Evolutionary conservation across 2,888 invertebrate species (phyloP).

Genomic region (Cosmopolites sordidus): DNA sequence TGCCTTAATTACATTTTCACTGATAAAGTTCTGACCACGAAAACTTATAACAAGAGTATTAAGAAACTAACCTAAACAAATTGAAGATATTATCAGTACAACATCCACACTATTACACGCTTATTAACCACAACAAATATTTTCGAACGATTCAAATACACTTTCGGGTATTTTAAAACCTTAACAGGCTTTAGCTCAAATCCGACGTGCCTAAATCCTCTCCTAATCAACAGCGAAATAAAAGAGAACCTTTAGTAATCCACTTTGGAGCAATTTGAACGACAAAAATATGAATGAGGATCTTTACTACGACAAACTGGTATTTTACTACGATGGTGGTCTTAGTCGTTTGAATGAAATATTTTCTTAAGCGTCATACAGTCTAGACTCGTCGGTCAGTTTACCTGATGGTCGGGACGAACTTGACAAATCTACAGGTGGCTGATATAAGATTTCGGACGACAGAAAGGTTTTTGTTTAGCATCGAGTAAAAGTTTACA

Average conservation of each 20-base stretch:
- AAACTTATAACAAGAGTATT: too few relatives aligned
- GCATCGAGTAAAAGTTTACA: background rate
- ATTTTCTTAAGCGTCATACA: slow-evolving; percentile 5
- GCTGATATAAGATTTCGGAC: background rate
- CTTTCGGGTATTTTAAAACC: too few relatives aligned
- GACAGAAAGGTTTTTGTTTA: background rate
- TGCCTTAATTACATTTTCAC: too few relatives aligned
- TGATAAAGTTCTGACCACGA: too few relatives aligned
- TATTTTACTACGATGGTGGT: slow-evolving; percentile 10
- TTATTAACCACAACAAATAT: too few relatives aligned
- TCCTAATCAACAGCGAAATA: slow-evolving; percentile 4
- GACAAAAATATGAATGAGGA: slow-evolving; percentile 11
- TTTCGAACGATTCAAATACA: too few relatives aligned
- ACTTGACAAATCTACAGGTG: slow-evolving; percentile 5
- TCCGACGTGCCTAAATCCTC: too few relatives aligned
- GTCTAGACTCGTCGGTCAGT: slow-evolving; percentile 6
- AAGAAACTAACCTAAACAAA: too few relatives aligned
- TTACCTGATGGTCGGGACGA: slow-evolving; percentile 4
- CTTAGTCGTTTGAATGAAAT: slow-evolving; percentile 1
- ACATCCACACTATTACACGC: too few relatives aligned
- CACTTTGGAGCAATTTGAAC: slow-evolving; percentile 7
- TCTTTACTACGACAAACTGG: slow-evolving; percentile 2
- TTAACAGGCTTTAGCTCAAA: too few relatives aligned
- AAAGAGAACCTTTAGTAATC: slow-evolving; percentile 3
- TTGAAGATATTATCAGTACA: too few relatives aligned